Conservation (phyloP, 2,797 vertebrate species). For the Sarcoramphus papa region DNA sequence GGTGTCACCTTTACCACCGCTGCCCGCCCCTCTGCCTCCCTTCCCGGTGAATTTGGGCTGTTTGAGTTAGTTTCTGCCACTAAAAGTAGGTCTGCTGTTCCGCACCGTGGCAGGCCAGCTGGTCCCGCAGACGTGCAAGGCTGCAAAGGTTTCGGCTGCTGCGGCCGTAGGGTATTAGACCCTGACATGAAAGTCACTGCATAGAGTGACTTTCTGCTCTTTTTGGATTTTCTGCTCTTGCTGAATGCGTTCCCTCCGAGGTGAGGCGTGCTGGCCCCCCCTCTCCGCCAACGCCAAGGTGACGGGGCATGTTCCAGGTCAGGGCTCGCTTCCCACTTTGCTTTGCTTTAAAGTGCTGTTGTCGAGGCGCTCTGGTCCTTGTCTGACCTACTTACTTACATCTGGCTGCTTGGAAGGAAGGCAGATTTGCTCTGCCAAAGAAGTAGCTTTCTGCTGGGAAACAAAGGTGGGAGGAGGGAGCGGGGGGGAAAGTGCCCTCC, state of each 20-base stretch:
- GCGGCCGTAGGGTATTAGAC: not conserved
- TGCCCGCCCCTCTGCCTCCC: not conserved
- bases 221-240: not conserved
- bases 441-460: not conserved
- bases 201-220: not conserved
- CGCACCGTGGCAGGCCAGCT: not conserved
- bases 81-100: not conserved
- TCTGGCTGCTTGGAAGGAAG: constrained; percentile 5
- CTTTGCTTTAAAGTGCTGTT: not conserved
- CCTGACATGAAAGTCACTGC: not conserved
- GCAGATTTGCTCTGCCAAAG: not conserved
- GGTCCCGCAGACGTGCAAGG: not conserved
- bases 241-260: not conserved
- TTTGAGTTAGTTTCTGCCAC: not conserved
- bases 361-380: not conserved
- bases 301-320: not conserved
- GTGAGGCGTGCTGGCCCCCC: not conserved
- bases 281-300: rapidly evolving
- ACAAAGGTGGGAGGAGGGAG: not conserved
- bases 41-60: not conserved
- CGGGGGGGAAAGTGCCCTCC: not conserved
- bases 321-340: not conserved
- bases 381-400: constrained; percentile 14
- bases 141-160: not conserved
- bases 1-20: not conserved